These are phyloP conservation scores for Perccottus glenii DNA, from an alignment of 2,113 vertebrate species.

Conservation along the genomic window DNA sequence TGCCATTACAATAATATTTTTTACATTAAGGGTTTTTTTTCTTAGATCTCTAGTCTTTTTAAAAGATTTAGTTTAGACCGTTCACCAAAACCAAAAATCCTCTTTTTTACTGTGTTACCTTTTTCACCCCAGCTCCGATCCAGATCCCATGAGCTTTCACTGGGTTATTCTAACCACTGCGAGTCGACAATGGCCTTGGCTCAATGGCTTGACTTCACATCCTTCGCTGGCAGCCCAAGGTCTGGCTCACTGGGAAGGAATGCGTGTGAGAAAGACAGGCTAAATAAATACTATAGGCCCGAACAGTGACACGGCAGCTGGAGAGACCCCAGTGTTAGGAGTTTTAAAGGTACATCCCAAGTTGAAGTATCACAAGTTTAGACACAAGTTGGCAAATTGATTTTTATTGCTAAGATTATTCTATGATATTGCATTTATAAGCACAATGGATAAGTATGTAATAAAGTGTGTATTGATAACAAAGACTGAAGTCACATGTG, in stretches of 20 bases:
- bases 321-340: slow-evolving; percentile 47
- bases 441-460: too few species aligned
- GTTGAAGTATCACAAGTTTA: neutral
- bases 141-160: slow-evolving; percentile 64
- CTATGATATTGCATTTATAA: too few species aligned
- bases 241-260: slow-evolving; percentile 91
- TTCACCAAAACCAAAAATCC: neutral
- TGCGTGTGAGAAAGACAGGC: slow-evolving; percentile 88
- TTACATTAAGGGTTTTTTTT: neutral
- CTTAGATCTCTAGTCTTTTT: neutral
- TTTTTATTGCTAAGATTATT: too few species aligned
- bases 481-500: too few species aligned
- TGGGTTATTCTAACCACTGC: slow-evolving; percentile 70
- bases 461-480: too few species aligned
- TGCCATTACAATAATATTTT: neutral
- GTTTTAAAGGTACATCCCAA: neutral
- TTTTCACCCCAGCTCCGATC: slow-evolving; percentile 14
- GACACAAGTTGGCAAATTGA: too few species aligned
- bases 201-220: slow-evolving; percentile 79
- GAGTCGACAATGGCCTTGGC: slow-evolving; percentile 79
- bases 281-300: slow-evolving; percentile 86
- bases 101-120: slow-evolving; percentile 32
- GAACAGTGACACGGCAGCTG: slow-evolving; percentile 79
- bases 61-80: neutral
- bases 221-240: slow-evolving; percentile 81